Conservation (phyloP, 2,797 vertebrate species). For the Podargus strigoides region DNA sequence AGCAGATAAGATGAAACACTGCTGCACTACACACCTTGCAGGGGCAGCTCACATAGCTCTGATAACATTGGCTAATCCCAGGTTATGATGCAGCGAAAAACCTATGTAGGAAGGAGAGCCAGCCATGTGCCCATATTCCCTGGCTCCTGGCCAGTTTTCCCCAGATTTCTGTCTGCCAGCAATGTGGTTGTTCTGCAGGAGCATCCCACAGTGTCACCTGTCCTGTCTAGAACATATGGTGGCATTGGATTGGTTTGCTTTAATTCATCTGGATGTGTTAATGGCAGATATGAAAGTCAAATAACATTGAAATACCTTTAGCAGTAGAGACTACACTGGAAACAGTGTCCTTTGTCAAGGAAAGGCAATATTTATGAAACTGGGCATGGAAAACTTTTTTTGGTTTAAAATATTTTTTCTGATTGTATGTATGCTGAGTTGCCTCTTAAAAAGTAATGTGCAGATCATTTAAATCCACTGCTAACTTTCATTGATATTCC, state of each 20-base stretch:
- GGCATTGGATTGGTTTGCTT: background rate
- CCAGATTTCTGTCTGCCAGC: background rate
- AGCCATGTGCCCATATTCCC: background rate
- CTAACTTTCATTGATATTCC: background rate
- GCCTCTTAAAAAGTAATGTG: background rate
- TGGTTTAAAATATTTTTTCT: background rate
- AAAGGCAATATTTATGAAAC: background rate
- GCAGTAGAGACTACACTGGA: background rate
- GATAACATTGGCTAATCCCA: background rate
- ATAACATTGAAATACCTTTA: background rate
- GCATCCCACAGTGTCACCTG: background rate
- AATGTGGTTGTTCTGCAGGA: background rate
- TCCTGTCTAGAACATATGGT: background rate
- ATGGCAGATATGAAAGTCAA: background rate
- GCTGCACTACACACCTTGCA: background rate
- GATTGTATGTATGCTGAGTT: background rate
- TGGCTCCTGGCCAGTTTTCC: background rate
- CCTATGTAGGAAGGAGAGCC: background rate
- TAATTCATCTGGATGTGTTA: background rate
- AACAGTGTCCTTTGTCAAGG: background rate
- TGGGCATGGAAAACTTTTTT: background rate
- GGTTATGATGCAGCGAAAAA: background rate
- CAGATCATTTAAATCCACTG: background rate
- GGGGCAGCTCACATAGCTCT: background rate
- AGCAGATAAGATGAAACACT: background rate